Base-by-base conservation (phyloP, 2,797 vertebrate species). In the Anableps anableps region DNA sequence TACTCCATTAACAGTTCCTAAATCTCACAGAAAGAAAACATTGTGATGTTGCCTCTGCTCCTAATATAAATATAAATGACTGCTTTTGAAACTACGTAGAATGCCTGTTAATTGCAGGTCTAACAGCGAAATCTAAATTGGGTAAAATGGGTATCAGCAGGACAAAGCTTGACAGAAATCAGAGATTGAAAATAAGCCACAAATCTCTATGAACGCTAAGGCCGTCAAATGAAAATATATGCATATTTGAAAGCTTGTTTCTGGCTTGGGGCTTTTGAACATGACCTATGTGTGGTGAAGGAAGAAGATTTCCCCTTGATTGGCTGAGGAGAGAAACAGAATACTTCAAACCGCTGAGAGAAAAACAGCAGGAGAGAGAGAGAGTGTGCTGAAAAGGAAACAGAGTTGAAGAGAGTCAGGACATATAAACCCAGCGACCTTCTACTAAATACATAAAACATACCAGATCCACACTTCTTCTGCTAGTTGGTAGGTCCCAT, bases 341-440 rank as follows among this genome's bases (percentile, higher is more conserved):
- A 94, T 85, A 91, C 87, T 80, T 83, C 74, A 84, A 89, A 92
- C 92, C 91, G 68, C 91, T 88, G 72, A 51, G 58, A 81, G 76
- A 23, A 41, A 77, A 50, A 48, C 80, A 78, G 86, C n/a, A 55
- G n/a, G 53, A 1, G 13, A 60, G 55, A 76, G 55, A 50, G 78
- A 80, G 86, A 45, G 80, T 31, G 64, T 79, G 58, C 80, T 60
- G 75, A 83, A 60, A 73, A 80, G 82, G 87, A 87, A 91, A 92
- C 74, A 79, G 75, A 84, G 80, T 84, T 17, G 19, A 72, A 87
- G 81, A 85, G 86, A 91, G 84, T 88, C 82, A 87, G 80, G 81
- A 76, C 68, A 3, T 75, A 83, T 86, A 93, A 94, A 94, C 93
- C 79, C 91, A 60, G 74, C 93, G 89, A 93, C 90, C 90, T 88